A percentile compares a stretch with the other conserved stretches of the same genome.
Evolutionary conservation across 2,113 vertebrate species (phyloP).

Genomic region (Cygnus buccinator): DNA sequence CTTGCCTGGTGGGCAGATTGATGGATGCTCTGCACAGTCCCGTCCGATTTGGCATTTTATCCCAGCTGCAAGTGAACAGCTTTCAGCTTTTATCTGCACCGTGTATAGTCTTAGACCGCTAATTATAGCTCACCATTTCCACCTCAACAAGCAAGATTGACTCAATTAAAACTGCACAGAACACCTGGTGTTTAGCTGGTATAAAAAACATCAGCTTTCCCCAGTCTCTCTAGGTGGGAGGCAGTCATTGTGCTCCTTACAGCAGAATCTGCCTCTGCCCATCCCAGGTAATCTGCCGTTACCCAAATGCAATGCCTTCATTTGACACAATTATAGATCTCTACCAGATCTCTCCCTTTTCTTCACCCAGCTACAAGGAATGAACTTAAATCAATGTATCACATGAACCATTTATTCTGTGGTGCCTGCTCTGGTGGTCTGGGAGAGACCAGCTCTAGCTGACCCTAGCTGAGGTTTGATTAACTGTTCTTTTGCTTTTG

Average conservation of each 20-base stretch:
- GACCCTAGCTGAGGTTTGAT: not conserved
- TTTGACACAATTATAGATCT: not conserved
- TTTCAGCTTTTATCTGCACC: not conserved
- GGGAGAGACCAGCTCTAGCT: not conserved
- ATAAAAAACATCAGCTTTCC: not conserved
- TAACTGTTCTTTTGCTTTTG: not conserved
- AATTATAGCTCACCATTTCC: not conserved
- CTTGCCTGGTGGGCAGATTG: not conserved
- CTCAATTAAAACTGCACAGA: not conserved
- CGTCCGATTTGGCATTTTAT: not conserved
- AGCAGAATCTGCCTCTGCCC: not conserved
- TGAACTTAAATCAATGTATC: not conserved
- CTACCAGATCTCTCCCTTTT: not conserved
- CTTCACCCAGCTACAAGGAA: not conserved
- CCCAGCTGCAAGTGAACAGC: not conserved
- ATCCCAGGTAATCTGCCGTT: not conserved
- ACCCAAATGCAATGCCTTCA: not conserved
- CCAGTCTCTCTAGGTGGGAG: not conserved
- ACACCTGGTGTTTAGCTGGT: not conserved
- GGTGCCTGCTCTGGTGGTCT: not conserved
- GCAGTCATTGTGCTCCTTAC: not conserved
- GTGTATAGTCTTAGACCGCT: not conserved
- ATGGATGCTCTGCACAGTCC: not conserved
- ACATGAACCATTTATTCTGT: not conserved
- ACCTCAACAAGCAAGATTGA: not conserved